Evolutionary conservation across 2,888 invertebrate species (phyloP).

Genomic region (Polyploca ridens): DNA sequence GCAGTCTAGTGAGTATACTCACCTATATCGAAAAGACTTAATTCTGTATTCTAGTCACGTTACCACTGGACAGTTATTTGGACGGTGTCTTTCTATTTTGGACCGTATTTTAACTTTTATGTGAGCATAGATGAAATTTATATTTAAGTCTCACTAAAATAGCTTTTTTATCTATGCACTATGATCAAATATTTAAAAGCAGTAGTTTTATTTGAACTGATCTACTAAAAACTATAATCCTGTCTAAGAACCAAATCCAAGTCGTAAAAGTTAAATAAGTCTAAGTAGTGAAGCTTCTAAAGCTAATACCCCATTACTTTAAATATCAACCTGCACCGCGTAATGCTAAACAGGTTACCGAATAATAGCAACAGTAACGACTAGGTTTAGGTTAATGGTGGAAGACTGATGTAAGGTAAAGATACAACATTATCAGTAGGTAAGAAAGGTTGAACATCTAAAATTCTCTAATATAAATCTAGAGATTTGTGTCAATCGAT

Average conservation of each 20-base stretch:
- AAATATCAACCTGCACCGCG: background rate
- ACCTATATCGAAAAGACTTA: background rate
- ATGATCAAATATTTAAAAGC: background rate
- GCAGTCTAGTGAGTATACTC: background rate
- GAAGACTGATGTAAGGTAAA: too few relatives aligned
- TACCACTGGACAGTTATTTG: slow-evolving; percentile 7
- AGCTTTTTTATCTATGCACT: background rate
- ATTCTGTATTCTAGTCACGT: slow-evolving; percentile 11
- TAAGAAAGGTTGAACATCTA: too few relatives aligned
- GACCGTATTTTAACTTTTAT: background rate
- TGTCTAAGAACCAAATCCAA: background rate
- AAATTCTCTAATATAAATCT: too few relatives aligned
- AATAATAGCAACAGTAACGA: too few relatives aligned
- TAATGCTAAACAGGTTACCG: background rate
- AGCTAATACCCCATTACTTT: background rate
- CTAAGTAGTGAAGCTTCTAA: background rate
- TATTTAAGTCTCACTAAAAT: background rate
- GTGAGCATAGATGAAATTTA: background rate
- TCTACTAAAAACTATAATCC: background rate
- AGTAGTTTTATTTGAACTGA: background rate
- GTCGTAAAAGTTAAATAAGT: background rate
- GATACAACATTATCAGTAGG: too few relatives aligned
- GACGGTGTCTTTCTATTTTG: background rate
- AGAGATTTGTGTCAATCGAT: too few relatives aligned
- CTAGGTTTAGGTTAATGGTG: too few relatives aligned